These are phyloP conservation scores for Verasper variegatus DNA, from an alignment of 2,113 vertebrate species.

Conservation along the genomic window DNA sequence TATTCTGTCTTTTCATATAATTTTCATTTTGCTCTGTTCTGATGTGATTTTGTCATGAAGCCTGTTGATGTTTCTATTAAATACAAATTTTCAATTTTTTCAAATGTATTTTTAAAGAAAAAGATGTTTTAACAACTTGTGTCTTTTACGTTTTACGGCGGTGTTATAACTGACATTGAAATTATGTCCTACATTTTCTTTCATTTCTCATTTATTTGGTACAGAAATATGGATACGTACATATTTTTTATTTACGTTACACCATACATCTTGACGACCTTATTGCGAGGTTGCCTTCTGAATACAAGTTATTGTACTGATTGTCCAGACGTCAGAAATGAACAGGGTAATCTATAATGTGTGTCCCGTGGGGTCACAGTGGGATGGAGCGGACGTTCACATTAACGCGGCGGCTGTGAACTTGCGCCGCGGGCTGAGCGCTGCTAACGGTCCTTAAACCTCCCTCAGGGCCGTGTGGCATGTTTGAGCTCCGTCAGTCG, in stretches of 20 bases:
- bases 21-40: too few relatives aligned
- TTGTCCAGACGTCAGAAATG: not conserved
- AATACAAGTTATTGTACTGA: not conserved
- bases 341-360: slow-evolving; percentile 1
- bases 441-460: slow-evolving; percentile 32
- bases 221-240: not conserved
- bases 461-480: slow-evolving; percentile 54
- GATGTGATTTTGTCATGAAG: not conserved
- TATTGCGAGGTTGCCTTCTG: not conserved
- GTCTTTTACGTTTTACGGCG: too few relatives aligned
- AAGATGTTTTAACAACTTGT: too few relatives aligned
- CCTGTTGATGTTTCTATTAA: too few relatives aligned
- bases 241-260: too few relatives aligned
- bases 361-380: slow-evolving; percentile 31
- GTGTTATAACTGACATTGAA: too few relatives aligned
- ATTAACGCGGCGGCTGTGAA: slow-evolving; percentile 38
- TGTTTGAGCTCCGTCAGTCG: slow-evolving; percentile 61
- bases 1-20: not conserved
- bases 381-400: slow-evolving; percentile 43
- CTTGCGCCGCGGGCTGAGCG: slow-evolving; percentile 30
- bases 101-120: not conserved
- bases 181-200: not conserved
- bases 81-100: too few relatives aligned
- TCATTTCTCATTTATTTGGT: not conserved
- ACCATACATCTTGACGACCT: not conserved